These are phyloP conservation scores for Pseudomugil tenellus DNA, from an alignment of 2,797 vertebrate genomes.

Conservation along the genomic window DNA sequence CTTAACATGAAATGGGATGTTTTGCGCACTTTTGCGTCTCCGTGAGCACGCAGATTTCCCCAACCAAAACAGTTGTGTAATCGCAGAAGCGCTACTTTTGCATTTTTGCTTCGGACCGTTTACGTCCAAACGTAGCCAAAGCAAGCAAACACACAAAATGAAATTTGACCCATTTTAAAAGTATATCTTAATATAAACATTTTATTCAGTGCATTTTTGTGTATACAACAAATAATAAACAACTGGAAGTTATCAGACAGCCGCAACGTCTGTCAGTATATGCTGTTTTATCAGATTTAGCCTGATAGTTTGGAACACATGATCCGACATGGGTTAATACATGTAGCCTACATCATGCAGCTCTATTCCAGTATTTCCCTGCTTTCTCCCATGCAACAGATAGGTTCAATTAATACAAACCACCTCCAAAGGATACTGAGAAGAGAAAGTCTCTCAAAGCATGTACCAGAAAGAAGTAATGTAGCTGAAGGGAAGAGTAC, in stretches of 20 bases:
- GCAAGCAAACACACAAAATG: constrained; percentile 41
- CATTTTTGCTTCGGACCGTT: too few species aligned
- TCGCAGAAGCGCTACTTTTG: too few species aligned
- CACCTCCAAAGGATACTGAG: constrained; percentile 83
- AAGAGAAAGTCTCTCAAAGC: constrained; percentile 87
- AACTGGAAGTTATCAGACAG: constrained; percentile 90
- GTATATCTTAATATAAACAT: constrained; percentile 97
- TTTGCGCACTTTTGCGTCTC: too few species aligned
- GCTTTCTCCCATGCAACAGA: constrained; percentile 99
- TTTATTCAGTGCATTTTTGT: constrained; percentile 98
- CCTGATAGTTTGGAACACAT: constrained; percentile 92
- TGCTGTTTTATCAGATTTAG: constrained; percentile 84
- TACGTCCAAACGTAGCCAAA: too few species aligned
- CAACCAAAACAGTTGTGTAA: too few species aligned
- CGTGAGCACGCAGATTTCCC: too few species aligned
- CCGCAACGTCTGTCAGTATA: constrained; percentile 82
- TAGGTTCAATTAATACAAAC: constrained; percentile 90
- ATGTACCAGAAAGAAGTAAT: constrained; percentile 82
- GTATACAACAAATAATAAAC: constrained; percentile 99
- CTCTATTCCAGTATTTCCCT: constrained; percentile 92
- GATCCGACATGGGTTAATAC: constrained; percentile 95
- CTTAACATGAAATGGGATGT: too few species aligned
- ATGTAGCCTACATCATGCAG: constrained; percentile 99
- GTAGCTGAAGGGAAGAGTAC: constrained; percentile 87
- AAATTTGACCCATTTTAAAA: constrained; percentile 86